These are phyloP conservation scores for Linnaemya vulpina DNA, from an alignment of 2,888 invertebrate species.

Conservation along the genomic window DNA sequence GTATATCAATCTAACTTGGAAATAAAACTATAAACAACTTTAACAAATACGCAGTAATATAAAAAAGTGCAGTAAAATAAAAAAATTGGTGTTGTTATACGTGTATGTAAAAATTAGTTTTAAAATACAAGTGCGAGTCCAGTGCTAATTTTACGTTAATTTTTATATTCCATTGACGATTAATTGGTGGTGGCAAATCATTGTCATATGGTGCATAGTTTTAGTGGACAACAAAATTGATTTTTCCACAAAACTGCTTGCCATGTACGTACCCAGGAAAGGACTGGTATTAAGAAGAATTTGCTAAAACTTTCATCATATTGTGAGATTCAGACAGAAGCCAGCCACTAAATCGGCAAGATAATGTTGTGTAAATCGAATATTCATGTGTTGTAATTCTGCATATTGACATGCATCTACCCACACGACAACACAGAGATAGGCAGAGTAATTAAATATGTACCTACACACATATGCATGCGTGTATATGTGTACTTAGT, in stretches of 20 bases:
- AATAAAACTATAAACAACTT: slow-evolving; percentile 23
- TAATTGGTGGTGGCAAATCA: slow-evolving; percentile 2
- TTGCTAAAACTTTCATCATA: slow-evolving; percentile 24
- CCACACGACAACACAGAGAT: slow-evolving; percentile 2
- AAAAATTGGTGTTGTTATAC: slow-evolving; percentile 39
- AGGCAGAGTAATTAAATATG: neutral
- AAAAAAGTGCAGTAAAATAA: slow-evolving; percentile 28
- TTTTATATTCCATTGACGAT: slow-evolving; percentile 16
- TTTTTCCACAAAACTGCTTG: slow-evolving; percentile 44
- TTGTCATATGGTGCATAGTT: slow-evolving; percentile 12
- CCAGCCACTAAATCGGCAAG: neutral
- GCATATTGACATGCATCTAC: slow-evolving; percentile 1
- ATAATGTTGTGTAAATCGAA: slow-evolving; percentile 1
- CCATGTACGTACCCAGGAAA: too few species aligned
- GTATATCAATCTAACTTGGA: slow-evolving; percentile 2
- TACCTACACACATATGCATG: too few species aligned
- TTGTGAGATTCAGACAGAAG: neutral
- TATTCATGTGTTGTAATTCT: slow-evolving; percentile 17
- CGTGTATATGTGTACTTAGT: neutral
- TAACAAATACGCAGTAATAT: slow-evolving; percentile 33
- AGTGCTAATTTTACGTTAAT: neutral
- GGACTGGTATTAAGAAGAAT: too few species aligned
- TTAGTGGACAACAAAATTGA: slow-evolving; percentile 53
- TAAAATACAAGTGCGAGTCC: neutral
- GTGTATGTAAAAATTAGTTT: neutral